Conservation (phyloP, 1,140 invertebrate genomes). For the Drosophila azteca region DNA sequence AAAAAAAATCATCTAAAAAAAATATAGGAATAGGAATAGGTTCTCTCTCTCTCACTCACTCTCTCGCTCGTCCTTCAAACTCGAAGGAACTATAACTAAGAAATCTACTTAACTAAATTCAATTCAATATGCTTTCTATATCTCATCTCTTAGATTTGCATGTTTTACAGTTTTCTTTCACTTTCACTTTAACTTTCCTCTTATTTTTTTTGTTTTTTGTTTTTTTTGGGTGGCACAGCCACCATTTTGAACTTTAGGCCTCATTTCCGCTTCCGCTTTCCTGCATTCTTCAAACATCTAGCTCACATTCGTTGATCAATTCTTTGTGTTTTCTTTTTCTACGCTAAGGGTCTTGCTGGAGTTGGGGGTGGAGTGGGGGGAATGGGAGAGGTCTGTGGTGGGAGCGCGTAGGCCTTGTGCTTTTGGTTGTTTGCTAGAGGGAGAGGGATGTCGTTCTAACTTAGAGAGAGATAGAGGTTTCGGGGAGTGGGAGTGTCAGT, state of each 20-base stretch:
- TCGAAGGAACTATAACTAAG: constrained; percentile 15
- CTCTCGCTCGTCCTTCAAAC: neutral
- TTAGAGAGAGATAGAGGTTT: neutral
- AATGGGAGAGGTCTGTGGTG: neutral
- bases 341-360: neutral
- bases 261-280: constrained; percentile 40
- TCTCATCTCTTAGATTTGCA: constrained; percentile 11
- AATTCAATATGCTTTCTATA: constrained; percentile 37
- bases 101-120: constrained; percentile 43
- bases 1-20: constrained; percentile 12
- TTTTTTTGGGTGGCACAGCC: constrained; percentile 71
- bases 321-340: neutral
- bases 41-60: too few species aligned
- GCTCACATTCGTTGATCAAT: constrained; percentile 16
- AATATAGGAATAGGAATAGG: constrained; percentile 6
- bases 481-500: constrained; percentile 7
- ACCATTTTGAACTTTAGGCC: constrained; percentile 77
- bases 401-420: neutral
- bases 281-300: constrained; percentile 7
- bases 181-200: too few species aligned
- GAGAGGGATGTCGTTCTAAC: neutral
- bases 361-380: neutral
- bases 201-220: constrained; percentile 12
- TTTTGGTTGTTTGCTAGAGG: constrained; percentile 21
- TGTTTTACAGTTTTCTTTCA: constrained; percentile 16